These are phyloP conservation scores for Palaemon carinicauda DNA, from an alignment of 1,140 invertebrate genomes.

Conservation along the genomic window DNA sequence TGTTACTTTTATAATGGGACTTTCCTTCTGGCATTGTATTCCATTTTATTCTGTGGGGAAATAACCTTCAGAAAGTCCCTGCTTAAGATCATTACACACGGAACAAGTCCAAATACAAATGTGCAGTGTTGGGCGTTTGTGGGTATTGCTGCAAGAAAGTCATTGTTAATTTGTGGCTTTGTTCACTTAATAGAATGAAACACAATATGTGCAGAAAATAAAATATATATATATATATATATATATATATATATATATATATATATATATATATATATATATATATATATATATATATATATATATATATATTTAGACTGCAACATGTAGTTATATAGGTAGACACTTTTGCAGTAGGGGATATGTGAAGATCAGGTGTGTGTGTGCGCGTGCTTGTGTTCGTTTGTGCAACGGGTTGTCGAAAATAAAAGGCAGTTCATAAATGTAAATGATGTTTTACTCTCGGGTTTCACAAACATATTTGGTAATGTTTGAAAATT, in stretches of 20 bases:
- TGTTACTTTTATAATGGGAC: background rate
- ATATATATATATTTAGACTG: slow-evolving; percentile 29
- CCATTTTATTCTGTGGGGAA: slow-evolving; percentile 1
- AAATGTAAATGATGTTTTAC: slow-evolving; percentile 17
- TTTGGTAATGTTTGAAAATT: too few species aligned
- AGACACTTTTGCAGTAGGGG: slow-evolving; percentile 28
- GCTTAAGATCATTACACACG: background rate
- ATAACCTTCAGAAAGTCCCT: background rate
- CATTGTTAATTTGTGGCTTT: slow-evolving; percentile 23
- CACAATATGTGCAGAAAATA: slow-evolving; percentile 50
- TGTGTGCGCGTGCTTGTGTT: slow-evolving; percentile 11
- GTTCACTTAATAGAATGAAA: slow-evolving; percentile 54
- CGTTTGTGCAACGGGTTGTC: slow-evolving; percentile 23
- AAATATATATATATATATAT: too few species aligned
- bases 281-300: too few species aligned
- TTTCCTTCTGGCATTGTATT: slow-evolving; percentile 12
- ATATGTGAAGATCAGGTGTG: slow-evolving; percentile 31
- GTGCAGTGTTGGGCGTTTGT: slow-evolving; percentile 42
- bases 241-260: too few species aligned
- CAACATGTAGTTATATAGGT: slow-evolving; percentile 44
- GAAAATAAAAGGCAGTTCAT: background rate
- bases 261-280: too few species aligned
- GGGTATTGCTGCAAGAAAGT: slow-evolving; percentile 41
- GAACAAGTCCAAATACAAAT: slow-evolving; percentile 16
- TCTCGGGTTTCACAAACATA: background rate